Evolutionary conservation across 64 coral and sea anemone species (phyloP), one percentile per base, ranked within the genome.

Genomic region (Actinia tenebrosa): DNA sequence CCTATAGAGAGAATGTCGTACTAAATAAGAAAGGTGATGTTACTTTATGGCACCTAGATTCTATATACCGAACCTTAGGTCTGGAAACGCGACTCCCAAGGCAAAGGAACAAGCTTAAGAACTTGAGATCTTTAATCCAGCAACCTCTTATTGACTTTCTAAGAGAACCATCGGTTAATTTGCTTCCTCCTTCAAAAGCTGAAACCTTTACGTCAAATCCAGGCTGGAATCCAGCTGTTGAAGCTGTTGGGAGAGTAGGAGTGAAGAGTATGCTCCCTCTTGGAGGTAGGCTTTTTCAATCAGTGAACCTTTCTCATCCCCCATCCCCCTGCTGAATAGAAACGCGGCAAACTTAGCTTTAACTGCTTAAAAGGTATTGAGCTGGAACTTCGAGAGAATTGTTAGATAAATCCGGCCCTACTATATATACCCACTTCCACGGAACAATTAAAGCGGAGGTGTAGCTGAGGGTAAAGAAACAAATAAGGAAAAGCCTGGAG

Each of bases 131-230:
- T 45, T 88, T n/a, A 3, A n/a, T 95, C 13, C 87, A 82, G 23
- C 83, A 95, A 84, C 53, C 54, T 84, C 23, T 95, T 3, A 20
- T 80, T 19, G 87, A 86, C 66, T 30, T 77, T 47, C 87, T 95
- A 4, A 87, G 89, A n/a, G 46, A 79, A 17, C 89, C 93, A 44
- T 46, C 44, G 13, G 53, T 91, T 60, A 86, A 95, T 71, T 52
- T 95, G n/a, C 83, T 95, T 37, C 94, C 94, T 17, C 53, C 87
- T 60, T 83, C 83, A 87, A 80, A 64, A 2, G 90, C 90, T 3
- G 62, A 95, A 80, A 92, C 88, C 43, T 69, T 95, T 79, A 86
- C 88, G 2, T 95, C 94, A 53, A 95, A 95, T 75, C 94, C 94
- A 17, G 84, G 90, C 5, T 95, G 94, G 94, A 85, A 78, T 64